Conservation (phyloP, 1,140 invertebrate genomes). For the Teleopsis dalmanni region DNA sequence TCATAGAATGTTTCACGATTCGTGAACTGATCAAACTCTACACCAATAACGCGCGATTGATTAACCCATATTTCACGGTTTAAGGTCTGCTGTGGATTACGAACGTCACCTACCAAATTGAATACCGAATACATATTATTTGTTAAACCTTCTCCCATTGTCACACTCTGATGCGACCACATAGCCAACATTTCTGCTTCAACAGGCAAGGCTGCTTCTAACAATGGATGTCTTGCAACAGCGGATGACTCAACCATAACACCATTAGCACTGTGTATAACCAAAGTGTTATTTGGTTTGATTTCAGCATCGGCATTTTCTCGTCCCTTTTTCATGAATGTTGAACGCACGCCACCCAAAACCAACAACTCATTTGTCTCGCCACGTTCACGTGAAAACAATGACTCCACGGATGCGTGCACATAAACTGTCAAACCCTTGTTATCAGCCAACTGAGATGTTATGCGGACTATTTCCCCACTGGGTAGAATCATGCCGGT, state of each 20-base stretch:
- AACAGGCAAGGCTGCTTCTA: conserved; percentile 79
- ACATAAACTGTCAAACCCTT: conserved; percentile 69
- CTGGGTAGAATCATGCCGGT: conserved; percentile 79
- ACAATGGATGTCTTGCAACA: conserved; percentile 73
- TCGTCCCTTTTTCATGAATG: conserved; percentile 54
- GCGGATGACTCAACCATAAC: conserved; percentile 66
- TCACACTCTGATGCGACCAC: conserved; percentile 72
- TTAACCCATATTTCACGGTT: conserved; percentile 80
- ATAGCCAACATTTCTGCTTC: conserved; percentile 87
- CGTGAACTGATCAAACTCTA: conserved; percentile 84
- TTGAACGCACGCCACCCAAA: conserved; percentile 51
- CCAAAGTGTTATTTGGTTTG: conserved; percentile 71
- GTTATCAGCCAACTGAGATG: conserved; percentile 62
- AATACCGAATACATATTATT: conserved; percentile 75
- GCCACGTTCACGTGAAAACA: conserved; percentile 34
- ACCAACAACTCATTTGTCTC: conserved; percentile 49
- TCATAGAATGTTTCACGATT: conserved; percentile 85
- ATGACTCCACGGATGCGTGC: conserved; percentile 40
- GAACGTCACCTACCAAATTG: conserved; percentile 71
- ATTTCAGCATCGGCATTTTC: conserved; percentile 62
- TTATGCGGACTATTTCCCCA: conserved; percentile 75
- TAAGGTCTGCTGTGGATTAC: conserved; percentile 72
- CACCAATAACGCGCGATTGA: conserved; percentile 69
- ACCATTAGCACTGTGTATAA: conserved; percentile 59
- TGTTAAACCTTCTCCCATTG: conserved; percentile 62